Base-by-base conservation (phyloP, 2,113 vertebrate species). In the Hippotragus niger region DNA sequence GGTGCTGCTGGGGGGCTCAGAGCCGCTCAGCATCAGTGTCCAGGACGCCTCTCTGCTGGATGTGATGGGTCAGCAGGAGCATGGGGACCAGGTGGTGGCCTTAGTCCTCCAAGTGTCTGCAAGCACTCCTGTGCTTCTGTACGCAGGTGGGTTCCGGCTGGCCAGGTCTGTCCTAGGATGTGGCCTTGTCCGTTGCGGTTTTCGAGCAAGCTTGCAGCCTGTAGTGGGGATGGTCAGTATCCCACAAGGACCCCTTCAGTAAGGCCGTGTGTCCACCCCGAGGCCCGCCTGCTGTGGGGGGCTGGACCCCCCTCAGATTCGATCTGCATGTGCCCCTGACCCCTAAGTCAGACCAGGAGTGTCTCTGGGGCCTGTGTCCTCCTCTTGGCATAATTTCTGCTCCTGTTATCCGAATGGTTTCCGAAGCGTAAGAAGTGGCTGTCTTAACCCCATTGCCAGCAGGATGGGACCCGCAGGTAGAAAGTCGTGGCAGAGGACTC, bases 111-210 rank as follows among this genome's bases (percentile, higher is more conserved):
- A 3, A 45, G 33, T 29, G 29, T 92, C 80, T 67, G 60, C 29
- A 31, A 52, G 50, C 6, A 1, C 5, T 1, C 11, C 13, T 6
- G 1, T 47, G 64, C 50, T 90, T 90, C 67, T 57, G 40, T 29
- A 0, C 0, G 0, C 36, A 25, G 40, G 27, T 6, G 36, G 25
- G 13, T 17, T 23, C 55, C 2, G 0, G 80, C 33, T 11, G 5
- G 2, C n/a, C 31, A 4, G 23, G 3, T 29, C 43, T 15, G 2
- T 53, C 74, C 71, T 82, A 90, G 53, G 40, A 15, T 62, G 1
- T 7, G 55, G 21, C 62, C 6, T 90, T 6, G 2, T 62, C 50
- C 2, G 27, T 45, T 90, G 83, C 19, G 5, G 33, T 67, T 90
- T 96, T 82, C 0, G 1, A 50, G 27, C 15, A 10, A 53, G 62